These are phyloP conservation scores for Lasius platythorax DNA, from an alignment of 2,888 invertebrate genomes.

Conservation along the genomic window DNA sequence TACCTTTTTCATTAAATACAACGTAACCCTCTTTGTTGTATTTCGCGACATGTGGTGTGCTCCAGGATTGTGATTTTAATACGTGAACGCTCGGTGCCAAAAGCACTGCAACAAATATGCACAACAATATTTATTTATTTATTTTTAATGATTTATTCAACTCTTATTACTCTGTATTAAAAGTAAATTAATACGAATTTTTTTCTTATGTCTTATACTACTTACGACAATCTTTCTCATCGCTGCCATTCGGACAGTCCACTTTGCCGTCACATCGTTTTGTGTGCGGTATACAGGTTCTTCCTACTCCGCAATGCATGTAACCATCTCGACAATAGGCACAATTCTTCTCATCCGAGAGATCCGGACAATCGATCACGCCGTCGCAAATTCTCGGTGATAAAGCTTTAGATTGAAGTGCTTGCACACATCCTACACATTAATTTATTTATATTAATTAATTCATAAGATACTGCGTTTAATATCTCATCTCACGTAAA, in stretches of 20 bases:
- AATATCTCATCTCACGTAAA: neutral
- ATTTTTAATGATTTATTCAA: neutral
- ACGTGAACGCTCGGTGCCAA: constrained; percentile 91
- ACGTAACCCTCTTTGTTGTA: constrained; percentile 93
- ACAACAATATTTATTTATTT: neutral
- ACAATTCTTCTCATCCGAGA: constrained; percentile 93
- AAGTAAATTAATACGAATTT: neutral
- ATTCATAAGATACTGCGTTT: neutral
- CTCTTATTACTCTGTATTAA: neutral
- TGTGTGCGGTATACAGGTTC: constrained; percentile 90
- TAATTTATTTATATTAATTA: constrained; percentile 19
- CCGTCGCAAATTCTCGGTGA: constrained; percentile 95
- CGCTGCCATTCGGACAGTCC: constrained; percentile 95
- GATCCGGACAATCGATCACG: constrained; percentile 93
- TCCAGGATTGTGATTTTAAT: constrained; percentile 88
- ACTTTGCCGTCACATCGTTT: constrained; percentile 93
- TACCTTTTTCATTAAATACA: constrained; percentile 94
- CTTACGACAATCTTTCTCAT: constrained; percentile 95
- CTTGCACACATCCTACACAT: constrained; percentile 90
- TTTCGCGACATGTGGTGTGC: constrained; percentile 90
- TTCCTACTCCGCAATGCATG: constrained; percentile 93
- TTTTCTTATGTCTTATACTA: constrained; percentile 73
- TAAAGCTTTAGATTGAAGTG: constrained; percentile 91
- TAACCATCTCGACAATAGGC: constrained; percentile 91
- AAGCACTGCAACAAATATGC: constrained; percentile 88